Base-by-base conservation (phyloP, 2,113 vertebrate genomes). In the Sapajus apella region DNA sequence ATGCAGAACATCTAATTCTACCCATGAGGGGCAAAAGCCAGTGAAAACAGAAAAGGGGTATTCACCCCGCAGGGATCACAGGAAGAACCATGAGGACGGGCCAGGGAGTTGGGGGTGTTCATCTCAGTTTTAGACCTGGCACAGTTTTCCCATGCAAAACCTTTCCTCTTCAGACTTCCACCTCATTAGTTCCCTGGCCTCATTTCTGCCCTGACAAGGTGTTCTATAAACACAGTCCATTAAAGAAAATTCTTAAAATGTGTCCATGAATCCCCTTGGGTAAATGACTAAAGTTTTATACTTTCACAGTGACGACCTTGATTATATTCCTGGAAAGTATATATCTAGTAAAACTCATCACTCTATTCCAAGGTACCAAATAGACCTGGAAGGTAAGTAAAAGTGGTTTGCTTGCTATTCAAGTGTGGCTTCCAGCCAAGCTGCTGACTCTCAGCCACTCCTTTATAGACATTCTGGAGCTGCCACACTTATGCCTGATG, bases 241-340 rank as follows among this genome's bases (percentile, higher is more conserved):
- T 25, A 30, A 21, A 76, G 82, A 73, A 95, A 97, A 50, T 23
- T 40, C 52, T 79, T 68, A 43, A 94, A 73, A n/a, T n/a, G 25
- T 30, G 14, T 30, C 55, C 12, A 3, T 37, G 52, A 85, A 17
- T 83, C n/a, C 37, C 70, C 23, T 50, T 23, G 10, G 20, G 20
- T 35, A 50, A 66, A 40, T 43, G 77, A 72, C 37, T 61, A 27
- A 76, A 55, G 37, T 35, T 64, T 85, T 23, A 61, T 21, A 55
- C n/a, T 80, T 56, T 72, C 4, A 14, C 1, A 30, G 73, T 25
- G 58, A 81, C 0, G 21, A 43, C 32, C 21, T 82, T 66, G 25
- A 11, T 27, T 81, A 68, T 18, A 9, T 47, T 87, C 47, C 68
- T 32, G 64, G 58, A 47, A 25, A 92, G 58, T 45, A 56, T 30